These are phyloP conservation scores for Megalops cyprinoides DNA, from an alignment of 2,797 vertebrate genomes.

Conservation along the genomic window DNA sequence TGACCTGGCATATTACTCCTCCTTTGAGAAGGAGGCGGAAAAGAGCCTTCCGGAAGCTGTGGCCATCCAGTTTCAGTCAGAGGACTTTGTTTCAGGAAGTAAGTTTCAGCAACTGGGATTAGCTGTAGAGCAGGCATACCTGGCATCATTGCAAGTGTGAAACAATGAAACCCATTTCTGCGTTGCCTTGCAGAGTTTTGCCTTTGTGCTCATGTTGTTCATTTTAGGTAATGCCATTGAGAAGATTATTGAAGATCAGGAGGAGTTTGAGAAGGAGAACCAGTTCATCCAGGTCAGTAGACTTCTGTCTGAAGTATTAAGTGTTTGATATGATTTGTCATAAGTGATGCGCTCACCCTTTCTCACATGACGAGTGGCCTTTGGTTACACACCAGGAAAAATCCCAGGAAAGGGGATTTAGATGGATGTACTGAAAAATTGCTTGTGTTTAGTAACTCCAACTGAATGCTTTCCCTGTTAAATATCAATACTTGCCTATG, in stretches of 20 bases:
- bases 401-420: no score
- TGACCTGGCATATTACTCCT: slow-evolving; percentile 92
- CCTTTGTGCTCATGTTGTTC: background rate
- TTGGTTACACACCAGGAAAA: no score
- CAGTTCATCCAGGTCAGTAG: slow-evolving; percentile 86
- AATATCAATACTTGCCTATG: no score
- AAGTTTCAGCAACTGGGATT: no score
- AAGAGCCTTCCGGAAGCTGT: slow-evolving; percentile 51
- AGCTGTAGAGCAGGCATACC: no score
- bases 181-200: background rate
- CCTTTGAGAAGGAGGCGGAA: slow-evolving; percentile 83
- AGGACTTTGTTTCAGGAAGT: slow-evolving; percentile 87
- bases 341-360: no score
- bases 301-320: background rate
- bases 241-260: slow-evolving; percentile 86
- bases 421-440: no score
- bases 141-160: no score
- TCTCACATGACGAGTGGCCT: no score
- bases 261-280: slow-evolving; percentile 91
- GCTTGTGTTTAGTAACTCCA: no score
- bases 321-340: background rate
- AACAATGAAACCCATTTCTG: no score
- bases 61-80: slow-evolving; percentile 60
- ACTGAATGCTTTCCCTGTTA: no score
- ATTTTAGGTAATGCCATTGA: slow-evolving; percentile 82